These are phyloP conservation scores for Conistra vaccinii DNA, from an alignment of 2,888 invertebrate species.

Conservation along the genomic window DNA sequence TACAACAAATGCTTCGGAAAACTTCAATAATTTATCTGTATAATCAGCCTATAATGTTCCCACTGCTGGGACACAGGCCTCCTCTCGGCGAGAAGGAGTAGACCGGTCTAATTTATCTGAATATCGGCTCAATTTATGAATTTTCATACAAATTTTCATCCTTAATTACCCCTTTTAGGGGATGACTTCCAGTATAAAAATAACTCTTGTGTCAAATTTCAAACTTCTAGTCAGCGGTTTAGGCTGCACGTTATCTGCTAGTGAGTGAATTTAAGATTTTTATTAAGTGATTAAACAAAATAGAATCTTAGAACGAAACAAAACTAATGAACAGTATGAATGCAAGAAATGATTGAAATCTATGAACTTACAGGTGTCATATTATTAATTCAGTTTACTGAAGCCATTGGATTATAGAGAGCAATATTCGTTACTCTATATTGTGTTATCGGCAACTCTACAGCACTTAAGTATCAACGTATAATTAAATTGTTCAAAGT, in stretches of 20 bases:
- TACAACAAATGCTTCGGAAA: background rate
- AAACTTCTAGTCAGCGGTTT: background rate
- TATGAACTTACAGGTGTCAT: background rate
- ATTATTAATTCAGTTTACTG: background rate
- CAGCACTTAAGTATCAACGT: constrained; percentile 15
- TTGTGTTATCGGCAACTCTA: constrained; percentile 3
- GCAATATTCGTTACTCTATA: constrained; percentile 3
- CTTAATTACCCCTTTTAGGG: background rate
- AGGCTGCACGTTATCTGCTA: background rate
- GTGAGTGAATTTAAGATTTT: too few relatives aligned
- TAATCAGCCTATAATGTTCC: too few relatives aligned
- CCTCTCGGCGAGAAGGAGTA: too few relatives aligned
- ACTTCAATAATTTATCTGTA: background rate
- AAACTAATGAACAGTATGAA: background rate
- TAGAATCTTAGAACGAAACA: too few relatives aligned
- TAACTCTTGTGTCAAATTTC: background rate
- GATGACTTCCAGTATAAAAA: background rate
- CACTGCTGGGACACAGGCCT: too few relatives aligned
- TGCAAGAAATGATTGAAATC: background rate
- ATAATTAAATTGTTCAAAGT: constrained; percentile 35
- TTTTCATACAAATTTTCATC: background rate
- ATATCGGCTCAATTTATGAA: too few relatives aligned
- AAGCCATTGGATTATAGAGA: constrained; percentile 3
- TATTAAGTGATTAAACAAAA: too few relatives aligned
- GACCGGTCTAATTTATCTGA: background rate